A percentile compares a stretch with the other conserved stretches of the same genome.
phyloP scores from a whole-genome alignment of 2,797 vertebrate genomes.

The Lithobates pipiens region DNA sequence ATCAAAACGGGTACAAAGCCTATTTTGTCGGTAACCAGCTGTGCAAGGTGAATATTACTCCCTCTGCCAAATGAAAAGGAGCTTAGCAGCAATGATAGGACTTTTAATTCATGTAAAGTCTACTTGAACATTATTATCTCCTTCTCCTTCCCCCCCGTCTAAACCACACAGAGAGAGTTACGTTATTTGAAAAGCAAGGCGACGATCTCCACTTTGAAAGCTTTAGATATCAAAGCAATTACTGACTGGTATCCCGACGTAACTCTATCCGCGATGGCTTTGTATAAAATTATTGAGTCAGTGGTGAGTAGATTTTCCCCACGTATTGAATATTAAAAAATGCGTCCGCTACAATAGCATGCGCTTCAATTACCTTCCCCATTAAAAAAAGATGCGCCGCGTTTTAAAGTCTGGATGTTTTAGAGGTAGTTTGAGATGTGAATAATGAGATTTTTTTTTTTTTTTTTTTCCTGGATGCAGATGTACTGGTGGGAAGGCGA shows the following conservation, averaged over 20 bases:
- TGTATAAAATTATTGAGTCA: conserved; percentile 39
- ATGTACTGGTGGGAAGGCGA: conserved; percentile 51
- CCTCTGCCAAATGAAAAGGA: no score
- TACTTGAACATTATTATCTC: conserved; percentile 24
- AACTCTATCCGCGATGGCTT: conserved; percentile 9
- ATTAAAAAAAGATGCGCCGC: conserved; percentile 72
- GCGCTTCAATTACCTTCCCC: conserved; percentile 61
- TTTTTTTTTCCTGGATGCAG: conserved; percentile 57
- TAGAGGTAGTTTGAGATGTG: conserved; percentile 62
- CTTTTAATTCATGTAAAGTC: conserved; percentile 31
- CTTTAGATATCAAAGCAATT: conserved; percentile 43
- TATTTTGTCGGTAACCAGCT: no score
- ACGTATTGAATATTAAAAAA: conserved; percentile 30
- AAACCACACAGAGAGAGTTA: background rate
- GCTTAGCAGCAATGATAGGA: background rate
- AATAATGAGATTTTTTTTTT: conserved; percentile 63
- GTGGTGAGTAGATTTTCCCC: conserved; percentile 1
- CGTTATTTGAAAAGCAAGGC: background rate
- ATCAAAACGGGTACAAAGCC: no score
- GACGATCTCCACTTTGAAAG: conserved; percentile 35
- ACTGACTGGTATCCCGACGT: conserved; percentile 9
- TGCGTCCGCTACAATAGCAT: conserved; percentile 49
- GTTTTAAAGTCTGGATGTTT: conserved; percentile 66
- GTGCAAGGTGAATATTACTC: no score
- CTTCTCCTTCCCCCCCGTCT: conserved; percentile 2